Evolutionary conservation across 2,113 vertebrate genomes (phyloP).

Genomic region (Crocuta crocuta): DNA sequence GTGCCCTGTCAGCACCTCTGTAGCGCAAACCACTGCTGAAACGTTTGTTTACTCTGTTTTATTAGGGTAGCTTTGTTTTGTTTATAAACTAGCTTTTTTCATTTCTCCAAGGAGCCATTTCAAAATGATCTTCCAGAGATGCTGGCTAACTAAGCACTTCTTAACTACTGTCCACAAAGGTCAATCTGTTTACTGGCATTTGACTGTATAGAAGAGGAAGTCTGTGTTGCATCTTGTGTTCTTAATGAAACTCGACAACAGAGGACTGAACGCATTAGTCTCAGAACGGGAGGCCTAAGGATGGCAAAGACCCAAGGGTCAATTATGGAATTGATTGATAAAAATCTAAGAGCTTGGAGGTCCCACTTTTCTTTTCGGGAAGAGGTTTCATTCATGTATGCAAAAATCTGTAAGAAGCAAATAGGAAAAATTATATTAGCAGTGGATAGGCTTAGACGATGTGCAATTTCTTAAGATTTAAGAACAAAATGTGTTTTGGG

Average conservation of each 20-base stretch:
- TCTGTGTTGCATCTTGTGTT: neutral
- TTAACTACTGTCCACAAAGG: constrained; percentile 64
- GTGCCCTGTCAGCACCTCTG: neutral
- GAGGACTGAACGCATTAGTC: constrained; percentile 87
- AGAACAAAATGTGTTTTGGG: neutral
- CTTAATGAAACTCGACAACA: constrained; percentile 81
- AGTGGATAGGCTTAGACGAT: neutral
- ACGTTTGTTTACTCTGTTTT: neutral
- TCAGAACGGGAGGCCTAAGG: constrained; percentile 91
- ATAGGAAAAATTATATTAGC: rapidly evolving
- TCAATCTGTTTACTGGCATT: constrained; percentile 64
- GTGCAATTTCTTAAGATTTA: neutral
- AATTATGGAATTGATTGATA: constrained; percentile 94
- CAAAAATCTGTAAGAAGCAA: constrained; percentile 88
- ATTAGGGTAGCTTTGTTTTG: constrained; percentile 1
- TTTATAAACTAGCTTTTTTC: constrained; percentile 49
- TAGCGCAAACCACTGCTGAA: neutral
- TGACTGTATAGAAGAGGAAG: neutral
- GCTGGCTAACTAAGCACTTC: neutral
- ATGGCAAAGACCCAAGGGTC: constrained; percentile 97
- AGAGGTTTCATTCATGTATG: constrained; percentile 89
- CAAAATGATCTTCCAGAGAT: constrained; percentile 34
- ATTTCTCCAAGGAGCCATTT: constrained; percentile 62
- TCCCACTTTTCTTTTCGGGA: constrained; percentile 57
- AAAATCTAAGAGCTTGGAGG: constrained; percentile 91